Conservation (phyloP, 2,888 invertebrate genomes). For the Sarcophaga subvicina region DNA sequence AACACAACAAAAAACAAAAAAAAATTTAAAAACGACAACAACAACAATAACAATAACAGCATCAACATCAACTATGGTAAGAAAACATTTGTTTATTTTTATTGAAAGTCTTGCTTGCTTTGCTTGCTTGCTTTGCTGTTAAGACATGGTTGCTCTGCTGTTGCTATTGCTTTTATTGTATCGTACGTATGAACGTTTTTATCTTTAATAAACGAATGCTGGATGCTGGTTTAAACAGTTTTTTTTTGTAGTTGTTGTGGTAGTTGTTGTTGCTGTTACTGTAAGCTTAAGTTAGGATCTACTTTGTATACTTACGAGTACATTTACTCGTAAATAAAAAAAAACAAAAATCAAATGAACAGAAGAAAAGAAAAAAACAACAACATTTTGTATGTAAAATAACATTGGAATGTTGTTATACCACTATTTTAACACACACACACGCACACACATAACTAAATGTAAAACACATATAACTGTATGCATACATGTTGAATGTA, state of each 20-base stretch:
- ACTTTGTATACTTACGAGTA: background rate
- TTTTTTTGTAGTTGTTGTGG: background rate
- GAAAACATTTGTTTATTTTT: conserved; percentile 58
- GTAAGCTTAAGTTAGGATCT: conserved; percentile 53
- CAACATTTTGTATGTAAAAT: conserved; percentile 57
- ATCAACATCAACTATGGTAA: background rate
- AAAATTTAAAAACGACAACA: background rate
- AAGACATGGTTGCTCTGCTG: background rate
- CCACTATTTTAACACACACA: conserved; percentile 49
- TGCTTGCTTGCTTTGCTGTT: background rate
- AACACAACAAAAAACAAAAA: too few relatives aligned
- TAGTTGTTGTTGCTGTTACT: conserved; percentile 35
- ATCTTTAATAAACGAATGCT: conserved; percentile 40
- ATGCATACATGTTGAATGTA: too few relatives aligned
- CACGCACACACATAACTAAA: background rate
- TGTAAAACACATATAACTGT: too few relatives aligned
- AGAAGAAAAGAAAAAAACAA: background rate
- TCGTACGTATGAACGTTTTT: conserved; percentile 4
- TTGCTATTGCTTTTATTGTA: background rate
- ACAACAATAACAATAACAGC: background rate
- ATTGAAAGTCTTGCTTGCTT: conserved; percentile 58
- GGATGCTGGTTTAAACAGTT: conserved; percentile 39
- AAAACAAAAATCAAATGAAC: background rate
- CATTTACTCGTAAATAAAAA: background rate
- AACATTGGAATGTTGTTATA: conserved; percentile 68